Percentiles rank a stretch among this genome's conserved stretches.
These are phyloP conservation scores for Erebia palarica DNA, from an alignment of 2,888 invertebrate genomes.

Conservation along the genomic window DNA sequence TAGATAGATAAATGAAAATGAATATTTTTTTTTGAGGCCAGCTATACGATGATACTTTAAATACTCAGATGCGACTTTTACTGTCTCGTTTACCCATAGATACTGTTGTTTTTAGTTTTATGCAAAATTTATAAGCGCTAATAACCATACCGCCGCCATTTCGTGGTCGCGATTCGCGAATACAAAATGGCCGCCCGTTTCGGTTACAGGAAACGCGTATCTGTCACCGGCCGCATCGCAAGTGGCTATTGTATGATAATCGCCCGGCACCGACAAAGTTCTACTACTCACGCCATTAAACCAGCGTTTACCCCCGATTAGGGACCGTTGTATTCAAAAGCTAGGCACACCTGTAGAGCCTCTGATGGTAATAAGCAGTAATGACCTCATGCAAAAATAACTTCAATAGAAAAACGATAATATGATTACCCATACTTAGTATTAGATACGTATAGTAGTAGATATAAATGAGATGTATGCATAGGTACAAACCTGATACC, in stretches of 20 bases:
- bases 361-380: neutral
- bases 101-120: neutral
- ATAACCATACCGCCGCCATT: conserved; percentile 57
- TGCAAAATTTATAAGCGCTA: conserved; percentile 8
- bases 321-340: conserved; percentile 3
- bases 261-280: conserved; percentile 73
- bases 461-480: too few relatives aligned
- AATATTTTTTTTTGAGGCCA: too few relatives aligned
- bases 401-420: neutral
- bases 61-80: too few relatives aligned
- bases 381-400: too few relatives aligned
- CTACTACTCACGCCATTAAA: conserved; percentile 62
- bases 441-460: too few relatives aligned
- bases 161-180: conserved; percentile 55
- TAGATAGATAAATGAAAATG: too few relatives aligned
- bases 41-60: too few relatives aligned
- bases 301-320: conserved; percentile 45
- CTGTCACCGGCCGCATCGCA: conserved; percentile 77
- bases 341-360: neutral
- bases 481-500: too few relatives aligned
- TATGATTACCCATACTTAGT: neutral
- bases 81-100: too few relatives aligned
- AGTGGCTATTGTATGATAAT: conserved; percentile 82
- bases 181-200: conserved; percentile 78
- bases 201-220: conserved; percentile 79